These are phyloP conservation scores for Yasuhikotakia modesta DNA, from an alignment of 2,797 vertebrate genomes.

Conservation along the genomic window DNA sequence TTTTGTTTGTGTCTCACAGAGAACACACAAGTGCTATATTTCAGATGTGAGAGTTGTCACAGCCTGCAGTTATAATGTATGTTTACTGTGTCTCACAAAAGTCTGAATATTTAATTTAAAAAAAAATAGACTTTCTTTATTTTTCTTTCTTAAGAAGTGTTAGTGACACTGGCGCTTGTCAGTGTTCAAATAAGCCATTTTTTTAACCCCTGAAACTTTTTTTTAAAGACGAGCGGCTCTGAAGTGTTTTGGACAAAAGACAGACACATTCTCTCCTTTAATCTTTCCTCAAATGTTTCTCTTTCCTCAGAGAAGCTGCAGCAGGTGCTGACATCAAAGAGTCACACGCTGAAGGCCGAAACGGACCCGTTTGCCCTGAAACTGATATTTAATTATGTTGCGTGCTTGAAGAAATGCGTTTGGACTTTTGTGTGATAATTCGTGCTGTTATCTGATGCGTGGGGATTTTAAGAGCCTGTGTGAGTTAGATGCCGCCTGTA, in stretches of 20 bases:
- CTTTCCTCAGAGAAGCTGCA: slow-evolving; percentile 44
- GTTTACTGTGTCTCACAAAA: not conserved
- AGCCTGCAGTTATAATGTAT: not conserved
- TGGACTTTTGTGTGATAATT: slow-evolving; percentile 39
- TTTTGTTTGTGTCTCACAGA: too few relatives aligned
- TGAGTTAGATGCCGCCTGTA: slow-evolving; percentile 35
- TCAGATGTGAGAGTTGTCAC: not conserved
- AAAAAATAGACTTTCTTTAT: too few relatives aligned
- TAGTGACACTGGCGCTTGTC: not conserved
- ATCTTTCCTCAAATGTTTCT: slow-evolving; percentile 29
- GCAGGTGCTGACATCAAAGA: slow-evolving; percentile 60
- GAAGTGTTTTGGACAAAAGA: slow-evolving; percentile 19
- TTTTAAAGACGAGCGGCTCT: slow-evolving; percentile 26
- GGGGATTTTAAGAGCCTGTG: not conserved
- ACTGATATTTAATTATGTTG: slow-evolving; percentile 31
- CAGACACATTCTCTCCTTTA: slow-evolving; percentile 23
- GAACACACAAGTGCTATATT: too few relatives aligned
- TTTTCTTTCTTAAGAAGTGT: not conserved
- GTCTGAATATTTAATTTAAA: too few relatives aligned
- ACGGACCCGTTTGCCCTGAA: slow-evolving; percentile 40
- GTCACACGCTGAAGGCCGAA: slow-evolving; percentile 29
- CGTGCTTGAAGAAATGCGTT: slow-evolving; percentile 38
- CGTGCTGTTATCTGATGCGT: slow-evolving; percentile 38
- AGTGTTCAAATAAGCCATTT: slow-evolving; percentile 26
- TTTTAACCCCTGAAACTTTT: slow-evolving; percentile 22